Conservation (phyloP, 2,888 invertebrate species). For the Caenorhabditis sp. region DNA sequence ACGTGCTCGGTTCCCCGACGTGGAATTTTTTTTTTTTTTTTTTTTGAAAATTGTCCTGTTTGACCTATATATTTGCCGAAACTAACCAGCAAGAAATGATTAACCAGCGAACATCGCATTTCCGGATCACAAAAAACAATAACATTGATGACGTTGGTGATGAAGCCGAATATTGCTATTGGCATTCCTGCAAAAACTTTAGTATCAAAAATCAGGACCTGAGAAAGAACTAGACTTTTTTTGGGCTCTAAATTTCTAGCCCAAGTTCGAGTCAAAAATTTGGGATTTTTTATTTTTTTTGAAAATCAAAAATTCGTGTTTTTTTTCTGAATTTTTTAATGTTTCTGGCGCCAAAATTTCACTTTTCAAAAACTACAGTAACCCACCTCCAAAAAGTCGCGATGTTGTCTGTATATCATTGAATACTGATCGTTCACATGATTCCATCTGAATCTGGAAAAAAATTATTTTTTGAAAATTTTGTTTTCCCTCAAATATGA, state of each 20-base stretch:
- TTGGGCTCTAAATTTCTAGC: no score
- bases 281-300: no score
- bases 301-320: no score
- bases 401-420: slow-evolving; percentile 72
- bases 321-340: not conserved
- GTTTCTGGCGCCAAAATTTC: no score
- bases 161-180: slow-evolving; percentile 62
- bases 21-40: no score
- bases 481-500: not conserved
- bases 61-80: not conserved
- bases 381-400: slow-evolving; percentile 39
- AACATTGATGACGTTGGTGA: slow-evolving; percentile 66
- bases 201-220: not conserved
- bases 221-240: not conserved
- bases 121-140: slow-evolving; percentile 66
- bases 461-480: not conserved
- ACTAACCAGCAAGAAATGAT: slow-evolving; percentile 66
- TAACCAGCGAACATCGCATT: slow-evolving; percentile 66
- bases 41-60: no score
- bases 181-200: slow-evolving; percentile 46
- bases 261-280: no score
- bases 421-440: slow-evolving; percentile 60
- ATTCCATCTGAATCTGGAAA: not conserved
- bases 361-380: no score
- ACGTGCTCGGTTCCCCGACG: no score